phyloP scores from a whole-genome alignment of 2,888 invertebrate species.

The Tubulanus polymorphus region DNA sequence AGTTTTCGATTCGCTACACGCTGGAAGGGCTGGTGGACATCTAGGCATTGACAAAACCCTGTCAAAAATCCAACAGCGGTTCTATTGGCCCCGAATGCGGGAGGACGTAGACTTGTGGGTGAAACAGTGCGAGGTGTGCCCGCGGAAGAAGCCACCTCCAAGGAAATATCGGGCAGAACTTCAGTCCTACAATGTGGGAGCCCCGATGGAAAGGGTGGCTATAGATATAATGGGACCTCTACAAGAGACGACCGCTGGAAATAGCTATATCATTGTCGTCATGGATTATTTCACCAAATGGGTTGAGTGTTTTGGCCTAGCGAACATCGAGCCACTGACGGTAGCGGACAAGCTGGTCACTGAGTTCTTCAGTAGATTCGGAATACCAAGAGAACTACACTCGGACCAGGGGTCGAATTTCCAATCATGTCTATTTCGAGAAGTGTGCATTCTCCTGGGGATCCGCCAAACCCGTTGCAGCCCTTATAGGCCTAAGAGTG shows the following conservation, averaged over 20 bases:
- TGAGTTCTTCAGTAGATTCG: slow-evolving; percentile 4
- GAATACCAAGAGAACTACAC: slow-evolving; percentile 12
- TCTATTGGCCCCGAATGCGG: slow-evolving; percentile 5
- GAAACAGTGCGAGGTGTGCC: slow-evolving; percentile 4
- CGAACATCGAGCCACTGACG: slow-evolving; percentile 8
- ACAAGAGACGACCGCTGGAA: slow-evolving; percentile 3
- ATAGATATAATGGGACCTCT: slow-evolving; percentile 12
- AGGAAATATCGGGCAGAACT: slow-evolving; percentile 3
- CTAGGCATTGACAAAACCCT: slow-evolving; percentile 5
- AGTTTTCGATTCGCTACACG: not conserved
- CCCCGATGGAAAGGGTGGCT: slow-evolving; percentile 2
- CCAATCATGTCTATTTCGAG: slow-evolving; percentile 18
- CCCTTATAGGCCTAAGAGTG: slow-evolving; percentile 17
- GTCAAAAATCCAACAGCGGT: not conserved
- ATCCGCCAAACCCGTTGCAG: slow-evolving; percentile 19
- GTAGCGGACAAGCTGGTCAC: not conserved
- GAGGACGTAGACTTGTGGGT: slow-evolving; percentile 1
- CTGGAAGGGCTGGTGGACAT: not conserved
- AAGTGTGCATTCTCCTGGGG: slow-evolving; percentile 18
- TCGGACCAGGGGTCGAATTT: slow-evolving; percentile 20
- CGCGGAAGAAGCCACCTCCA: slow-evolving; percentile 1
- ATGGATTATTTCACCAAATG: slow-evolving; percentile 12
- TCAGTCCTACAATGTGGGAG: slow-evolving; percentile 4
- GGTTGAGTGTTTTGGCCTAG: slow-evolving; percentile 9
- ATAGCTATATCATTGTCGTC: slow-evolving; percentile 10